Evolutionary conservation across 2,888 invertebrate species (phyloP).

Genomic region (Drosophila siamana): DNA sequence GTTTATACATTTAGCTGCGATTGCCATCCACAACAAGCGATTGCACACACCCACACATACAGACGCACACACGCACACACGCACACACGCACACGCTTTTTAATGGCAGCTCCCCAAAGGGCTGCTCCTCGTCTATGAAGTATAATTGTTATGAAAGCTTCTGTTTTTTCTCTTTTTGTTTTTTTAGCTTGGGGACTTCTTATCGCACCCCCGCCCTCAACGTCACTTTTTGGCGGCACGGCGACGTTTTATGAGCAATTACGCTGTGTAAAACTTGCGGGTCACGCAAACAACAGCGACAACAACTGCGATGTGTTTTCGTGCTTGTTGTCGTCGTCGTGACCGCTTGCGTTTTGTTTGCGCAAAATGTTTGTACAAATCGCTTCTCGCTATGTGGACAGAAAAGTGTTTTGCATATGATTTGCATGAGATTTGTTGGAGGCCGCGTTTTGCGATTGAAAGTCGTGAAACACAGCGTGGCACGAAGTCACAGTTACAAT

Average conservation of each 20-base stretch:
- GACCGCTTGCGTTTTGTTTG: conserved; percentile 71
- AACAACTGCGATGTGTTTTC: not conserved
- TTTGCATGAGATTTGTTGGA: conserved; percentile 57
- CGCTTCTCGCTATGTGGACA: conserved; percentile 64
- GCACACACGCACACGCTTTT: not conserved
- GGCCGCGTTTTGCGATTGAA: conserved; percentile 43
- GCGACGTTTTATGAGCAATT: conserved; percentile 76
- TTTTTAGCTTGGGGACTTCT: too few species aligned
- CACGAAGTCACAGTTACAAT: too few species aligned
- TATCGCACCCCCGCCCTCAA: conserved; percentile 15
- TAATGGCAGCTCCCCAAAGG: not conserved
- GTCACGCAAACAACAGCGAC: conserved; percentile 57
- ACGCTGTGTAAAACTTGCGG: conserved; percentile 73
- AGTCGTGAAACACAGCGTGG: too few species aligned
- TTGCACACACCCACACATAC: conserved; percentile 5
- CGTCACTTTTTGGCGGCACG: conserved; percentile 19
- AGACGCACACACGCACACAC: too few species aligned
- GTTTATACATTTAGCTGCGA: conserved; percentile 84
- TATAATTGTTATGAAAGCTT: conserved; percentile 71
- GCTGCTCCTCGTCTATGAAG: conserved; percentile 5
- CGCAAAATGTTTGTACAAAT: conserved; percentile 75
- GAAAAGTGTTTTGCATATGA: conserved; percentile 50
- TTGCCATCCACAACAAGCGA: conserved; percentile 3
- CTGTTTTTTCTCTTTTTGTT: conserved; percentile 6
- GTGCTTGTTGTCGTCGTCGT: conserved; percentile 32